phyloP scores from a whole-genome alignment of 2,113 vertebrate species.

The Shinisaurus crocodilurus region DNA sequence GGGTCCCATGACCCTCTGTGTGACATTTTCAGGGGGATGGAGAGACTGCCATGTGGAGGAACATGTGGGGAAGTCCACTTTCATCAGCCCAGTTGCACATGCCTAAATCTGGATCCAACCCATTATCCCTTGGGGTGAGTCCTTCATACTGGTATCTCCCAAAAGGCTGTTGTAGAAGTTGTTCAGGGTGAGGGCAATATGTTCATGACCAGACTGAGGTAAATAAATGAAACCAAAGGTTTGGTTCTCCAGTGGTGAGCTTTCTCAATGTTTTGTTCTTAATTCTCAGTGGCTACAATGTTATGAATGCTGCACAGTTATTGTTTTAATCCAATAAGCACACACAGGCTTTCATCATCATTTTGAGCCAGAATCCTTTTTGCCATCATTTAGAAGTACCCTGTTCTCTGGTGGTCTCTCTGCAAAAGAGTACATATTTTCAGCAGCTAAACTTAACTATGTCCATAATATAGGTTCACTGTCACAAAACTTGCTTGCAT shows the following conservation, averaged over 20 bases:
- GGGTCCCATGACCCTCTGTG: no score
- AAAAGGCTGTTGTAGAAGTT: not conserved
- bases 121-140: not conserved
- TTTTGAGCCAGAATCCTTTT: conserved; percentile 50
- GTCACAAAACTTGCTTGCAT: not conserved
- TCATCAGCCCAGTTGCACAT: no score
- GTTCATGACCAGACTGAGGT: not conserved
- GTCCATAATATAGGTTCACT: not conserved
- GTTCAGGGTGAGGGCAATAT: not conserved
- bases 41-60: no score
- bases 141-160: conserved; percentile 24
- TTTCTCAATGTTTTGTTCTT: conserved; percentile 10
- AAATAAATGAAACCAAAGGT: not conserved
- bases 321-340: conserved; percentile 47
- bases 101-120: no score
- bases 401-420: conserved; percentile 7
- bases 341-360: conserved; percentile 67
- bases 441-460: not conserved
- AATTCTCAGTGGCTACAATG: conserved; percentile 10
- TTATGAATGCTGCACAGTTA: conserved; percentile 47
- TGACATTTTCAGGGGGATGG: no score
- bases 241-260: not conserved
- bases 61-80: no score
- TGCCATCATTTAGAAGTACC: conserved; percentile 17
- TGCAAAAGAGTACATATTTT: not conserved